These are phyloP conservation scores for Tyto alba DNA, from an alignment of 2,113 vertebrate species.

Conservation along the genomic window DNA sequence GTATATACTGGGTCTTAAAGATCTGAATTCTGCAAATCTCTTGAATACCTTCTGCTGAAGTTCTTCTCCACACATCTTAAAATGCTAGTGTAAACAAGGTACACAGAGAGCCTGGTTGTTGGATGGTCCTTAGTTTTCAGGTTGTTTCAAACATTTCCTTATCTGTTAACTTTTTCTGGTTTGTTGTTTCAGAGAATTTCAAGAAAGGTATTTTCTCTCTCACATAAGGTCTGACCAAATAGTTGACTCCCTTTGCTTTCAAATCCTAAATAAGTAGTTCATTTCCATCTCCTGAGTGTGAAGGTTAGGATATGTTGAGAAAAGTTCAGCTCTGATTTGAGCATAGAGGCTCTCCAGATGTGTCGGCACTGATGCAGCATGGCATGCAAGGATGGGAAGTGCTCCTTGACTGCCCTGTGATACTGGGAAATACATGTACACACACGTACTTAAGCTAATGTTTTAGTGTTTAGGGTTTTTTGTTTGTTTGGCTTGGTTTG, in stretches of 20 bases:
- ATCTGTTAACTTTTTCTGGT: background rate
- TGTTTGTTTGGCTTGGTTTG: too few species aligned
- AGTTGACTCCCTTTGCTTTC: background rate
- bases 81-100: background rate
- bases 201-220: background rate
- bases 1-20: background rate
- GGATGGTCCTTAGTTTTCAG: background rate
- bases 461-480: background rate
- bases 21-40: background rate
- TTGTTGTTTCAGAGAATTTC: background rate
- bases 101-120: background rate
- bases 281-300: background rate
- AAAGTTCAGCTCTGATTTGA: background rate
- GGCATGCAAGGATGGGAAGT: background rate
- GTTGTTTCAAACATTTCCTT: background rate
- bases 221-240: background rate
- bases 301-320: background rate
- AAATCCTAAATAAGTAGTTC: background rate
- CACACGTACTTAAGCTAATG: rapidly evolving
- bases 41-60: background rate
- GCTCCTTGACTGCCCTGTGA: background rate
- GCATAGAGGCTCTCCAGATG: background rate
- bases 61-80: background rate
- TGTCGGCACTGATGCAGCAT: background rate
- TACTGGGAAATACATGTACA: background rate